Evolutionary conservation across 2,888 invertebrate species (phyloP), one percentile per base, ranked within the genome.

Genomic region (Cyrtodaria siliqua): DNA sequence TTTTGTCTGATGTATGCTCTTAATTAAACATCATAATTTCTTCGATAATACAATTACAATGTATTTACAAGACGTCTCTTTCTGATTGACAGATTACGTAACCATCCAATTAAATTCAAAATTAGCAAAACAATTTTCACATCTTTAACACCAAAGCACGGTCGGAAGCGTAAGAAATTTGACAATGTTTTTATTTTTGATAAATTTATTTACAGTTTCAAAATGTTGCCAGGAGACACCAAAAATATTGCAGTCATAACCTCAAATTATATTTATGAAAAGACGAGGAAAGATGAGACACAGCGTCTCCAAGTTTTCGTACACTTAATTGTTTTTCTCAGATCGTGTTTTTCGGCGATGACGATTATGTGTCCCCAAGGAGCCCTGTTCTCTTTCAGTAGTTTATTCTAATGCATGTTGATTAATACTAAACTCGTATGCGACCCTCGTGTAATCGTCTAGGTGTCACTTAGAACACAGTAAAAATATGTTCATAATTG

Each of bases 321-420:
- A 73, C 70, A 76, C 64, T 77, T 80, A 80, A 80, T 80, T 80
- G 80, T 72, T 80, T 80, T 80, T 80, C 80, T 77, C 80, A 70
- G 80, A 80, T 80, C 76, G 40, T 70, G 80, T 80, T 70, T 76
- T 73, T 71, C 60, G 66, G 62, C 67, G 62, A 61, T 67, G 64
- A 62, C 64, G 57, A 70, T 80, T 80, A 80, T 62, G 57, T 56
- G 57, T 75, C 80, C 70, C 80, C 6, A 14, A 67, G 80, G 80
- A 67, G 8, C 23, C 20, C 29, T 60, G 70, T 66, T 73, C 69
- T 73, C 72, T 73, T 67, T 73, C 60, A 42, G 55, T 42, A 47
- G 73, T 73, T 70, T 70, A 66, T 80, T 80, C 69, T 72, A 77
- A 80, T 80, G 76, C 76, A 76, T 70, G 76, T 60, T 44, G 76